Conservation (phyloP, 1,140 invertebrate genomes). For the Danaus plexippus region DNA sequence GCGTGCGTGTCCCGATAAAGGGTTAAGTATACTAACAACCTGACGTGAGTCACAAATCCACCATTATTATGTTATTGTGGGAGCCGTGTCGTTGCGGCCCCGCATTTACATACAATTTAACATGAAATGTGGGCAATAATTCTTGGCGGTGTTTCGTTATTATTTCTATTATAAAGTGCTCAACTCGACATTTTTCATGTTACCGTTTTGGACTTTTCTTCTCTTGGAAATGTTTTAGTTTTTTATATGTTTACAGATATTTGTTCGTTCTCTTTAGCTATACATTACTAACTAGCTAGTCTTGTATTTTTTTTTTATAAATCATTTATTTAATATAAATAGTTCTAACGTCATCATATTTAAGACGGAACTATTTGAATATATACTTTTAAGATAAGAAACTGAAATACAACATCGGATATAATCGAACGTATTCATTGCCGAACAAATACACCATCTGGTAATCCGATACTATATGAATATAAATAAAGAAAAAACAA, state of each 20-base stretch:
- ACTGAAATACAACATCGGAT: no score
- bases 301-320: no score
- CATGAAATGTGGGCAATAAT: slow-evolving; percentile 68
- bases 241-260: slow-evolving; percentile 33
- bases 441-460: slow-evolving; percentile 23
- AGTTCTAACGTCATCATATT: no score
- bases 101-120: slow-evolving; percentile 70
- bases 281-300: no score
- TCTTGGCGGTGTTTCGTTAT: slow-evolving; percentile 60
- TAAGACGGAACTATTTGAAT: no score
- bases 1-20: slow-evolving; percentile 67
- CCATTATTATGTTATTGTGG: slow-evolving; percentile 71
- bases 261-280: no score
- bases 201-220: slow-evolving; percentile 43
- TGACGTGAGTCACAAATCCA: slow-evolving; percentile 69
- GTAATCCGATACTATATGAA: slow-evolving; percentile 24
- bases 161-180: slow-evolving; percentile 68
- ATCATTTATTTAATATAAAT: no score
- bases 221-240: slow-evolving; percentile 25
- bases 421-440: slow-evolving; percentile 4
- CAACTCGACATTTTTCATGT: slow-evolving; percentile 49
- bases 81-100: slow-evolving; percentile 56
- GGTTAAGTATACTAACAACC: slow-evolving; percentile 69
- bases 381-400: no score
- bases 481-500: slow-evolving; percentile 37